Evolutionary conservation across 1,140 invertebrate genomes (phyloP), one percentile per base, ranked within the genome.

Genomic region (Hycleus phaleratus): DNA sequence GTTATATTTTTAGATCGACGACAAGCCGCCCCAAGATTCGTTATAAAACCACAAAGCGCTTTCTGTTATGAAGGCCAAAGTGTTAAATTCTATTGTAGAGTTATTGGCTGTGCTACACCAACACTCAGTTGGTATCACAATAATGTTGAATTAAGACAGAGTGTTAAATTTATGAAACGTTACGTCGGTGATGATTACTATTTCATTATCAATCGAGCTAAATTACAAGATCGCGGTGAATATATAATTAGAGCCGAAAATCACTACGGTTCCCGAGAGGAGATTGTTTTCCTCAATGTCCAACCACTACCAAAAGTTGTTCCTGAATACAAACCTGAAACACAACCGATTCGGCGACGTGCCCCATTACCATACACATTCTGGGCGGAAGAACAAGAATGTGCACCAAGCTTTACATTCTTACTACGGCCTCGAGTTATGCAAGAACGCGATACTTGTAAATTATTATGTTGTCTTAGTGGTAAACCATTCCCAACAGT

Each of bases 161-260:
- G 94, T 64, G 94, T 97, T 25, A 99, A 99, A 76, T 97, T 95
- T 75, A 98, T 99, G 95, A 98, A 98, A 78, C 85, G 95, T 62
- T 99, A 98, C 71, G 79, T 85, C 32, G 93, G 91, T 39, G 93
- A 97, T 62, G 94, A 98, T 72, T 99, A 95, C 72, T 95, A 95
- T 67, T 95, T 99, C 71, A 88, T 97, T 45, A 97, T 99, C 59
- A 98, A 97, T 74, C 83, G 97, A 65, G 88, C 90, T 6, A 97
- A 95, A 74, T 74, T 95, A 54, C 90, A 93, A 62, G 96, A 99
- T 73, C 85, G 94, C 70, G 97, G 97, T 67, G 95, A 98, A 73
- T 98, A 98, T 72, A 88, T 95, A 52, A 97, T 99, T 64, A 80
- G 91, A 43, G 97, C 97, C 3, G 94, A 98, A 74, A 99, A 99